Base-by-base conservation (phyloP, 2,888 invertebrate species). In the Unio delphinus region DNA sequence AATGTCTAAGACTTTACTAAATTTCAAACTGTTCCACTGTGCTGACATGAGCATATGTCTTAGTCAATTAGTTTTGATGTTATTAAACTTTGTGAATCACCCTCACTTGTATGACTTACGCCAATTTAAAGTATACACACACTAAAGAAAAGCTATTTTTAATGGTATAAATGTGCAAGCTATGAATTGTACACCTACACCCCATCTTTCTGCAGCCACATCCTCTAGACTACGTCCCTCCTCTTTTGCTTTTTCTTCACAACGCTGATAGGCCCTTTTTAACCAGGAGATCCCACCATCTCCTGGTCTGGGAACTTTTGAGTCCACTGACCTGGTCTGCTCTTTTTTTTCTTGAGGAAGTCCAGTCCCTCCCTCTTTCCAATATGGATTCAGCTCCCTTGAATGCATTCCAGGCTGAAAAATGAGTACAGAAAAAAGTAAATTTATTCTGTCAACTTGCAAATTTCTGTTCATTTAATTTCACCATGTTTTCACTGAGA, bases 331-430 rank as follows among this genome's bases (percentile, higher is more conserved):
- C 45, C 69, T 75, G n/a, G 66, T 74, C n/a, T 69, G 82, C 75
- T 68, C 66, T 26, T 78, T 64, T 23, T 78, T 69, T 54, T 82
- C 80, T 56, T 83, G 82, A 0, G 97, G 97, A 71, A 97, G 87
- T 3, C 97, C 97, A 67, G 92, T 93, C 0, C 97, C 97, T 61
- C 96, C 96, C 89, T 94, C 92, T 91, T 94, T 96, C 96, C 97
- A 97, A 86, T 95, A 95, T 0, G 96, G 97, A 92, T 98, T 98
- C 67, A 97, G 91, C 90, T 98, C 97, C 83, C 94, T 91, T 1
- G 90, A 90, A 88, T 94, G 94, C 75, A 93, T 93, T 0, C 94
- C 93, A 23, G 95, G 95, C 90, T 92, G 67, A 55, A 68, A 68
- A 62, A 26, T n/a, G 55, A n/a, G 8, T n/a, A 64, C 20, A 64